These are phyloP conservation scores for Mylabris sibirica DNA, from an alignment of 2,888 invertebrate genomes.

Conservation along the genomic window DNA sequence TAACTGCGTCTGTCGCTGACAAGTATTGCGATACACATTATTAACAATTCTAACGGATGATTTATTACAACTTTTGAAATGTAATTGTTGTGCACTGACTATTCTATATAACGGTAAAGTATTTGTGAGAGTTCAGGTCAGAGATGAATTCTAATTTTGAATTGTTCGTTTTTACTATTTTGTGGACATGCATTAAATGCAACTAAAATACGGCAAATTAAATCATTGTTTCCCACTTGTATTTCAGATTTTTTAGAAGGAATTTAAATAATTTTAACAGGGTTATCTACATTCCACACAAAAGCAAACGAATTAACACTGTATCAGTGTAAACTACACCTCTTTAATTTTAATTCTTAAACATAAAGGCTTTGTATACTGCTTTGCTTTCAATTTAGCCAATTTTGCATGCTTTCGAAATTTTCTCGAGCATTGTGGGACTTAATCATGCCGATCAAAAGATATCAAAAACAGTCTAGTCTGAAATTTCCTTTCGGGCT, in stretches of 20 bases:
- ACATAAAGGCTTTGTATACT: too few relatives aligned
- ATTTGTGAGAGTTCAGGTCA: neutral
- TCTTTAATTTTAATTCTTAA: too few relatives aligned
- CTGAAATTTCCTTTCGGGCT: too few relatives aligned
- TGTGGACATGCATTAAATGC: neutral
- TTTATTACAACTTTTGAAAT: neutral
- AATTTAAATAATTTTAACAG: too few relatives aligned
- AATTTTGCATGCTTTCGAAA: too few relatives aligned
- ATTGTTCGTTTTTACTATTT: constrained; percentile 1
- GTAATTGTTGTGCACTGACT: neutral
- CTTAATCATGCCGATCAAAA: too few relatives aligned
- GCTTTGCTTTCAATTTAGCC: too few relatives aligned
- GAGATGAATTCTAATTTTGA: neutral
- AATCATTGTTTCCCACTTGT: neutral
- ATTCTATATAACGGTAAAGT: neutral
- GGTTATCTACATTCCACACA: too few relatives aligned
- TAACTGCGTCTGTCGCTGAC: neutral
- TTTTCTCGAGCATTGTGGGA: too few relatives aligned
- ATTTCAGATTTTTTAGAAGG: too few relatives aligned
- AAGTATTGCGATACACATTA: neutral
- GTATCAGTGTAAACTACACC: neutral
- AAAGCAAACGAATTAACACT: too few relatives aligned
- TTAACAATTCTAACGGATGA: neutral
- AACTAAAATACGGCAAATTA: neutral
- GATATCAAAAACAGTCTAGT: too few relatives aligned